Conservation (phyloP, 37 sponge, comb jelly and placozoan genomes). For the Ephydatia muelleri region DNA sequence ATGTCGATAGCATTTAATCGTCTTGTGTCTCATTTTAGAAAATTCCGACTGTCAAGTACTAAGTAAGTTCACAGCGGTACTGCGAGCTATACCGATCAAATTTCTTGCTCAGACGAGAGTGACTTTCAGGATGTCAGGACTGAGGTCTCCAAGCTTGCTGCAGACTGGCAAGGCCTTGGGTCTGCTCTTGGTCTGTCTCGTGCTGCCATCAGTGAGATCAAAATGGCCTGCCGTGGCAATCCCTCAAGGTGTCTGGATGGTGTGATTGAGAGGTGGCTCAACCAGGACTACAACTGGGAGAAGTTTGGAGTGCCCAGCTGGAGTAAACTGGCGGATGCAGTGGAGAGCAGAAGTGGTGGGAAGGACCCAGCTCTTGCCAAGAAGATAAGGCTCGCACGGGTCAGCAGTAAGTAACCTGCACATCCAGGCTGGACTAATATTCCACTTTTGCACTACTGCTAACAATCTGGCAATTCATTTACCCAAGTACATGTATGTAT, state of each 20-base stretch:
- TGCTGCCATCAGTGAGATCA: background rate
- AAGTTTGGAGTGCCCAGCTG: slow-evolving; percentile 23
- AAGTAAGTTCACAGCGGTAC: no score
- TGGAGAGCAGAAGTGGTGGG: slow-evolving; percentile 4
- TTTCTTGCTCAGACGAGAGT: background rate
- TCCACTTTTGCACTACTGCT: no score
- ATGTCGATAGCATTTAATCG: no score
- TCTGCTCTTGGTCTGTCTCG: background rate
- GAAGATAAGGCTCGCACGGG: background rate
- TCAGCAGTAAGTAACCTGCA: background rate
- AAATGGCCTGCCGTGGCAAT: background rate
- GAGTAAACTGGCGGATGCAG: slow-evolving; percentile 21
- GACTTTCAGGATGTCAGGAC: background rate
- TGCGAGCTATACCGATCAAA: background rate
- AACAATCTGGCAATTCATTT: no score
- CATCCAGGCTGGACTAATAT: no score
- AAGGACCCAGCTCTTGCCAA: slow-evolving; percentile 1
- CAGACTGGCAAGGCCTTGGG: background rate
- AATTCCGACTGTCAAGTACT: no score
- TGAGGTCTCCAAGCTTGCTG: background rate
- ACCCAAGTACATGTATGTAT: no score
- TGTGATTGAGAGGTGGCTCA: background rate
- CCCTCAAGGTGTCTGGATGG: slow-evolving; percentile 1
- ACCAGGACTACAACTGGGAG: background rate
- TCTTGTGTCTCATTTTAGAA: no score